These are phyloP conservation scores for Gracilinanus agilis DNA, from an alignment of 2,113 vertebrate genomes.

Conservation along the genomic window DNA sequence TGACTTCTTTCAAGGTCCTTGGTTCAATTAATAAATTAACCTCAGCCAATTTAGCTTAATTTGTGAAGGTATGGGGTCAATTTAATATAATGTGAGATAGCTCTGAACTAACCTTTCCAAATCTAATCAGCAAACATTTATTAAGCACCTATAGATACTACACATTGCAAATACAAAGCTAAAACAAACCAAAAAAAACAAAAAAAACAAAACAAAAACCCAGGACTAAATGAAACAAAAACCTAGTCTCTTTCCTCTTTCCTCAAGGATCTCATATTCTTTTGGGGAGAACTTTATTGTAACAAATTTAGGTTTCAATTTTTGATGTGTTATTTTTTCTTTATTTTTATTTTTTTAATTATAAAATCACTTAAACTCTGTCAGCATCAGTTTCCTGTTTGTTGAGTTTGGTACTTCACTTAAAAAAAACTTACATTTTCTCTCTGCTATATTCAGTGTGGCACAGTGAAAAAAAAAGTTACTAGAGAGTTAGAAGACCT, in stretches of 20 bases:
- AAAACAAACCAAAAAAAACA: not conserved
- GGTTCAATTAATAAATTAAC: constrained; percentile 49
- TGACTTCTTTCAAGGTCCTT: constrained; percentile 30
- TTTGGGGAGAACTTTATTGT: not conserved
- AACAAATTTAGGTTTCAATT: not conserved
- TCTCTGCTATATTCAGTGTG: not conserved
- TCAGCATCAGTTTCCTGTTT: not conserved
- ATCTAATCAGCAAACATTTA: not conserved
- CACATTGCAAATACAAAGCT: not conserved
- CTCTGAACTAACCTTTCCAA: not conserved
- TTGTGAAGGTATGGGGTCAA: not conserved
- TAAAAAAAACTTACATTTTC: not conserved
- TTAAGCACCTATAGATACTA: not conserved
- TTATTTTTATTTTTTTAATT: not conserved
- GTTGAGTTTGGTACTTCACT: not conserved
- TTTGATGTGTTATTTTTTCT: not conserved
- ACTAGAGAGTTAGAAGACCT: not conserved
- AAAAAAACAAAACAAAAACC: no score
- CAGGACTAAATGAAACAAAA: not conserved
- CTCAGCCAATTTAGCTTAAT: constrained; percentile 4
- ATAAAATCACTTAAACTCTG: not conserved
- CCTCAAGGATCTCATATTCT: not conserved
- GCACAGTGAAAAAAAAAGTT: not conserved
- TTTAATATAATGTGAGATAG: not conserved
- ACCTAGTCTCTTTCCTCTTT: not conserved